These are phyloP conservation scores for Rhynchotus rufescens DNA, from an alignment of 2,797 vertebrate species.

Conservation along the genomic window DNA sequence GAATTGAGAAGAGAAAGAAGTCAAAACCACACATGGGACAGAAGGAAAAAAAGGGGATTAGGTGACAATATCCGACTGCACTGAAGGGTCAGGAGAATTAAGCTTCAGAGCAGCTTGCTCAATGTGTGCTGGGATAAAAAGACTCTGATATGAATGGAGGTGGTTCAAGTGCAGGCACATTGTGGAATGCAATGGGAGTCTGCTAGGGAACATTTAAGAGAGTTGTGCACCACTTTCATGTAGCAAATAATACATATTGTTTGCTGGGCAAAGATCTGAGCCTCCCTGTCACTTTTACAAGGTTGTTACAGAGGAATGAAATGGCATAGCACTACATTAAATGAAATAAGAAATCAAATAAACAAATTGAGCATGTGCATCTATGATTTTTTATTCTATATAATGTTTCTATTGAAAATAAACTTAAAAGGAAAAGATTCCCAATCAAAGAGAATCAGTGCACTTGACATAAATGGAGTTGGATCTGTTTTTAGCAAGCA, in stretches of 20 bases:
- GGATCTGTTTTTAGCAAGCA: constrained; percentile 32
- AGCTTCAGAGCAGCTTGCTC: constrained; percentile 83
- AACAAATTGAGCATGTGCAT: constrained; percentile 32
- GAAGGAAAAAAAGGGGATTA: constrained; percentile 86
- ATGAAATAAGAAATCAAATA: constrained; percentile 64
- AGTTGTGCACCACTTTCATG: constrained; percentile 80
- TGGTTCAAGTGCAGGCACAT: constrained; percentile 83
- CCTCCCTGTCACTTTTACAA: constrained; percentile 72
- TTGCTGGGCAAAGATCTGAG: constrained; percentile 73
- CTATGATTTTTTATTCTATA: constrained; percentile 32
- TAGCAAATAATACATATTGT: constrained; percentile 77
- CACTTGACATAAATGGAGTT: constrained; percentile 6
- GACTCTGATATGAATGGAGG: constrained; percentile 79
- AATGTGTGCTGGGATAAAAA: constrained; percentile 84
- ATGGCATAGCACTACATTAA: constrained; percentile 35
- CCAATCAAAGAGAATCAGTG: constrained; percentile 1
- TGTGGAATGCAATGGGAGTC: constrained; percentile 77
- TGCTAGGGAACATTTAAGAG: constrained; percentile 76
- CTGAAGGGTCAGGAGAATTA: constrained; percentile 85
- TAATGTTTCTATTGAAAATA: constrained; percentile 39
- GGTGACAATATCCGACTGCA: constrained; percentile 86
- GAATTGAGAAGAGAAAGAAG: constrained; percentile 83
- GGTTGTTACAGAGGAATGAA: constrained; percentile 62
- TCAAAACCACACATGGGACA: constrained; percentile 86
- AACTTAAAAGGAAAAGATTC: constrained; percentile 6